phyloP scores from a whole-genome alignment of 1,140 invertebrate species.

The Babylonia areolata region DNA sequence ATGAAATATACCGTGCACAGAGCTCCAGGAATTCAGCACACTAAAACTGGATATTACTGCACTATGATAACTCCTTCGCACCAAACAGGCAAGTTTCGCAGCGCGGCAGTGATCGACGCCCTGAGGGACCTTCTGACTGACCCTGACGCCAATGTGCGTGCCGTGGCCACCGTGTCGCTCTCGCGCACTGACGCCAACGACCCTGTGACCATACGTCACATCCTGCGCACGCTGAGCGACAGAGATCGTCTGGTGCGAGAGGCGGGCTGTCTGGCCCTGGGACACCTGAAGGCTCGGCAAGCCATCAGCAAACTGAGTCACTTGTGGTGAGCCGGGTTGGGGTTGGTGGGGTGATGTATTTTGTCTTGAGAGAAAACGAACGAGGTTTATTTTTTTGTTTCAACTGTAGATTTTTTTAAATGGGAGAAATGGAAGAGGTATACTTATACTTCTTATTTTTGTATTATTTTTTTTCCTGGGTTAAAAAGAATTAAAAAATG shows the following conservation, averaged over 20 bases:
- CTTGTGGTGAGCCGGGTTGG: conserved; percentile 61
- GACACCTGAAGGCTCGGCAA: conserved; percentile 57
- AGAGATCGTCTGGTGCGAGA: conserved; percentile 67
- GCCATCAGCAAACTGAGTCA: conserved; percentile 63
- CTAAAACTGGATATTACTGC: no score
- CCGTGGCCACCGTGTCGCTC: conserved; percentile 63
- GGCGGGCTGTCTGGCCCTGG: conserved; percentile 65
- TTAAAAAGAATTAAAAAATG: no score
- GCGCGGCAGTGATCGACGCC: conserved; percentile 61
- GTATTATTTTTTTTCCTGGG: no score
- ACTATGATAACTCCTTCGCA: no score
- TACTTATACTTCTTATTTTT: no score
- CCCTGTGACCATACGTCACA: conserved; percentile 46
- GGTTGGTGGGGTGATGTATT: no score
- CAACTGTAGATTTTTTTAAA: no score
- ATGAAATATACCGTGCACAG: no score
- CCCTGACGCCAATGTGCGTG: conserved; percentile 58
- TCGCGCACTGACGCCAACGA: conserved; percentile 57
- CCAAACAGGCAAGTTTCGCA: conserved; percentile 64
- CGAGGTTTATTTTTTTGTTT: no score
- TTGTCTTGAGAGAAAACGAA: no score
- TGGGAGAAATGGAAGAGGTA: no score
- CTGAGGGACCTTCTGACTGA: conserved; percentile 60
- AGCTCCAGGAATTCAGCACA: no score
- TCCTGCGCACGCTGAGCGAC: conserved; percentile 61